A percentile compares a stretch with the other conserved stretches of the same genome.
Conservation (phyloP, 2,113 vertebrate genomes). For the Corythaeola cristata region DNA sequence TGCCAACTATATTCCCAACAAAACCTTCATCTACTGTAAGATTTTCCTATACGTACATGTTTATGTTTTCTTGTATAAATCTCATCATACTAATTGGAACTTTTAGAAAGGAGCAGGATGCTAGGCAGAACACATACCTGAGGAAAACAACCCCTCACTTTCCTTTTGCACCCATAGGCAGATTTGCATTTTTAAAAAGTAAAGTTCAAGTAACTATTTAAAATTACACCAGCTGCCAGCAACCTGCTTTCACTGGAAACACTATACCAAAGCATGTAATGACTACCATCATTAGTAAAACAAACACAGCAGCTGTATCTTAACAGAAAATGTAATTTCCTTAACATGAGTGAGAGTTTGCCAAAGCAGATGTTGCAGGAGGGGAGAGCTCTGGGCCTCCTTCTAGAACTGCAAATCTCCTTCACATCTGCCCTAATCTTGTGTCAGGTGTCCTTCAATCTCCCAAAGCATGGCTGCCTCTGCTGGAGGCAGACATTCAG, state of each 20-base stretch:
- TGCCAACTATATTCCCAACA: background rate
- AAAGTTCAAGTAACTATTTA: background rate
- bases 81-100: background rate
- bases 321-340: background rate
- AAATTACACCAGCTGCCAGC: background rate
- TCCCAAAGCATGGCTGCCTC: fast-evolving
- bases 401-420: background rate
- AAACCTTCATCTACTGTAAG: background rate
- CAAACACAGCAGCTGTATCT: background rate
- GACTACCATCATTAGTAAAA: background rate
- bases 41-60: background rate
- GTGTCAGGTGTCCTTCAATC: background rate
- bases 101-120: background rate
- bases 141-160: background rate
- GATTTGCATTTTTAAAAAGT: background rate
- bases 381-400: background rate
- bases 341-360: background rate
- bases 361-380: background rate
- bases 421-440: background rate
- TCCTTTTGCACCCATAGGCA: background rate
- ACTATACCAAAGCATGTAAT: background rate
- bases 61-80: background rate
- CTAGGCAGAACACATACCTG: background rate
- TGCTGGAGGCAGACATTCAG: background rate
- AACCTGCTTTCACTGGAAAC: background rate